phyloP scores from a whole-genome alignment of 92 coral and sea anemone genomes.

The Phymanthus crucifer region DNA sequence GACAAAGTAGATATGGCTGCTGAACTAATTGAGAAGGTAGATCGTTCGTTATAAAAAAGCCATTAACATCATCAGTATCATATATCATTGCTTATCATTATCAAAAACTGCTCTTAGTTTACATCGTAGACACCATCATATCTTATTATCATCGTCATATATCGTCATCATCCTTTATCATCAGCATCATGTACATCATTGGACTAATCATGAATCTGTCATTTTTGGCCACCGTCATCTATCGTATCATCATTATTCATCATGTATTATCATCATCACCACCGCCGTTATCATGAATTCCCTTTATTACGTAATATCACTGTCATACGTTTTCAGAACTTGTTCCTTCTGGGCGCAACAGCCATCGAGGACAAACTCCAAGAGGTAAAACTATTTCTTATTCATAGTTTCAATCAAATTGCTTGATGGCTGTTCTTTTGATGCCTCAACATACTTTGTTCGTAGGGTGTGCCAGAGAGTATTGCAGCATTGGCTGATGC shows the following conservation, averaged over 20 bases:
- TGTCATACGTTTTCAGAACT: too few relatives aligned
- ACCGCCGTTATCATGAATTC: neutral
- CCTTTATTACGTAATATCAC: too few relatives aligned
- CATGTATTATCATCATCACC: neutral
- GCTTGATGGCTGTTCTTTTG: too few relatives aligned
- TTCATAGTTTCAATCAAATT: neutral
- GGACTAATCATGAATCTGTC: too few relatives aligned
- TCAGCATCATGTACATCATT: neutral
- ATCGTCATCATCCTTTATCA: neutral
- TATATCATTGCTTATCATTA: too few relatives aligned
- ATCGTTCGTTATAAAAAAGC: neutral
- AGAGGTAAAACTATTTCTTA: constrained; percentile 53
- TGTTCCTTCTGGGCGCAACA: constrained; percentile 97
- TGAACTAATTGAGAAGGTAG: constrained; percentile 93
- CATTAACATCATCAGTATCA: neutral
- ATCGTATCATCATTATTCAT: neutral
- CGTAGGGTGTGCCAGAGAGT: constrained; percentile 96
- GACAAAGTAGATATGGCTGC: constrained; percentile 94
- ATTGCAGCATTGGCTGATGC: constrained; percentile 98
- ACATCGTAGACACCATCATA: neutral
- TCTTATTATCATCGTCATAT: neutral
- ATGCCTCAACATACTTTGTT: neutral
- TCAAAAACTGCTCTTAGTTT: too few relatives aligned
- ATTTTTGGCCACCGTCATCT: too few relatives aligned
- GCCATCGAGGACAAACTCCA: constrained; percentile 99